Evolutionary conservation across 2,888 invertebrate species (phyloP).

Genomic region (Xanthia icteritia): DNA sequence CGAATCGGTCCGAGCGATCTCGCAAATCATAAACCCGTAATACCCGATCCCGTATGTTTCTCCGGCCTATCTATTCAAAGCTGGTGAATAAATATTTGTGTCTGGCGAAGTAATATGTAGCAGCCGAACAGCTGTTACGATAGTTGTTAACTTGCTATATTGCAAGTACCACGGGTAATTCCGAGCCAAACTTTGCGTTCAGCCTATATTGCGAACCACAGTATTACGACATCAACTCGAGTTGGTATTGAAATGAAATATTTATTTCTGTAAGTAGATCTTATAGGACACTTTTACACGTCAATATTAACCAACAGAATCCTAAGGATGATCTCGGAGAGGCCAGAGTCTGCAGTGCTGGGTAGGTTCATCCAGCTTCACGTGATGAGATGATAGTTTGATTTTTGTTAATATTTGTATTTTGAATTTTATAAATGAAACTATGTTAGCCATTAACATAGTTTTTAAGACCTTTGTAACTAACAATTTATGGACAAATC

Average conservation of each 20-base stretch:
- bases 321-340: too few relatives aligned
- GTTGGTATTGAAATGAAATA: slow-evolving; percentile 15
- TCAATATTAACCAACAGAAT: too few relatives aligned
- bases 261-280: too few relatives aligned
- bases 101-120: slow-evolving; percentile 44
- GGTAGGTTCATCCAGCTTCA: too few relatives aligned
- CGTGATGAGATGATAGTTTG: too few relatives aligned
- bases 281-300: too few relatives aligned
- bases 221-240: slow-evolving; percentile 49
- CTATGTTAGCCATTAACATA: too few relatives aligned
- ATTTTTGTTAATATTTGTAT: too few relatives aligned
- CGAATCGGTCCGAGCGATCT: neutral
- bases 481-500: too few relatives aligned
- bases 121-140: slow-evolving; percentile 63
- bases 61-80: slow-evolving; percentile 54
- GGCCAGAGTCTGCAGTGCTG: too few relatives aligned
- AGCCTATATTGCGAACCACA: slow-evolving; percentile 65
- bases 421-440: too few relatives aligned
- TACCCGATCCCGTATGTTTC: slow-evolving; percentile 20
- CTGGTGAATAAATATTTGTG: slow-evolving; percentile 55
- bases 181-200: slow-evolving; percentile 68
- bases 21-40: slow-evolving; percentile 40
- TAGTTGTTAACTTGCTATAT: slow-evolving; percentile 68
- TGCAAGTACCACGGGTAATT: slow-evolving; percentile 65
- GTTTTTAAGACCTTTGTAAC: too few relatives aligned